Conservation (phyloP, 2,888 invertebrate genomes). For the Ceriagrion tenellum region DNA sequence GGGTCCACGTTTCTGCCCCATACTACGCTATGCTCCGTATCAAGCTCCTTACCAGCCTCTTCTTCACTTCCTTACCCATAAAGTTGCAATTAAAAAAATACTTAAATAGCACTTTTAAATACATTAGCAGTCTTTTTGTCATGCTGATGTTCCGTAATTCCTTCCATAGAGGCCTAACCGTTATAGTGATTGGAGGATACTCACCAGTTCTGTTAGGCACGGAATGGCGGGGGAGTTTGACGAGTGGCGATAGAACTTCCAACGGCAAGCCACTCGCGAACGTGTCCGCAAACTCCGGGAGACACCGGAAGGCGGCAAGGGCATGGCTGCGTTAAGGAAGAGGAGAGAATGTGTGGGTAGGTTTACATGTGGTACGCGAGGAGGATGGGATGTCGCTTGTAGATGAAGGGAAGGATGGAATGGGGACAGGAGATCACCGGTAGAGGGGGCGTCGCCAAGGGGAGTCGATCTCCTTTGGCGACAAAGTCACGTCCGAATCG, state of each 20-base stretch:
- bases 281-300: background rate
- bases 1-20: too few species aligned
- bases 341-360: background rate
- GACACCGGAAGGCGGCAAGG: constrained; percentile 61
- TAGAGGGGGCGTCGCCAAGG: background rate
- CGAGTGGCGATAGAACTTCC: background rate
- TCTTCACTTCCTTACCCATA: too few species aligned
- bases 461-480: background rate
- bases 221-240: background rate
- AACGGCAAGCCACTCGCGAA: background rate
- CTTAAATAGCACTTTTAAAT: too few species aligned
- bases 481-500: constrained; percentile 49
- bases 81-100: too few species aligned
- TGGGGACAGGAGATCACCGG: background rate
- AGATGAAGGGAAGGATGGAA: background rate
- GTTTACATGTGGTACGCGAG: background rate
- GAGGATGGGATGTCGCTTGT: background rate
- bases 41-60: too few species aligned
- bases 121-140: too few species aligned
- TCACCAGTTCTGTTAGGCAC: background rate
- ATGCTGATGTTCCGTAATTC: too few species aligned
- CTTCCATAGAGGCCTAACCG: background rate
- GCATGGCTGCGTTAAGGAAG: background rate
- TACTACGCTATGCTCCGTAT: too few species aligned
- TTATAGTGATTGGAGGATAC: background rate